Percentiles rank a stretch among this genome's conserved stretches.
Conservation (phyloP, 2,113 vertebrate genomes). For the Urocitellus parryii region DNA sequence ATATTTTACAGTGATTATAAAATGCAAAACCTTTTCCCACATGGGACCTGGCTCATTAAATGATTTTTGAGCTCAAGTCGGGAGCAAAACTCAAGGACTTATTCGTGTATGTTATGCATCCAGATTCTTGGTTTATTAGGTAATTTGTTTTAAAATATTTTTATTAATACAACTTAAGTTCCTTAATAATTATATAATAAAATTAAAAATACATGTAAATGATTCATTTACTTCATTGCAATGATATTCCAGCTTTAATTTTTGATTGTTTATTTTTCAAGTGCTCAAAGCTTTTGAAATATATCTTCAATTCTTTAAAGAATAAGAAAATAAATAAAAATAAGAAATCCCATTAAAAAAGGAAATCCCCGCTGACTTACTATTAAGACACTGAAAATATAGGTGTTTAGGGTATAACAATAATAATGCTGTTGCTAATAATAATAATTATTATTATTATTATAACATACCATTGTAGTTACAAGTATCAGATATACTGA, state of each 20-base stretch:
- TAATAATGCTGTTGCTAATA: not conserved
- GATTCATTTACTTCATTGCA: not conserved
- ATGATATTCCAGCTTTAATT: not conserved
- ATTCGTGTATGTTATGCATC: conserved; percentile 41
- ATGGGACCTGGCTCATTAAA: conserved; percentile 61
- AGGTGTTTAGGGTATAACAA: not conserved
- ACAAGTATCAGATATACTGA: not conserved
- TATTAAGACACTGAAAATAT: not conserved
- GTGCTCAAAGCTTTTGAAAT: not conserved
- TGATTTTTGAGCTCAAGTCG: conserved; percentile 73
- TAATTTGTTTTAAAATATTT: conserved; percentile 67
- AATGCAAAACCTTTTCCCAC: conserved; percentile 56
- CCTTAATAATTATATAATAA: conserved; percentile 29
- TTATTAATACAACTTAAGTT: conserved; percentile 45
- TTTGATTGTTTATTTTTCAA: conserved; percentile 46
- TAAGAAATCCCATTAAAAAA: not conserved
- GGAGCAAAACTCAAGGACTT: not conserved
- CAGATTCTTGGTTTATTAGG: conserved; percentile 65
- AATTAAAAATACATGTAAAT: conserved; percentile 23
- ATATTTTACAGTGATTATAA: conserved; percentile 70
- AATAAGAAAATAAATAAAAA: conserved; percentile 11
- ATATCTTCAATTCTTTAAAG: not conserved
- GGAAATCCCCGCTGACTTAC: not conserved
- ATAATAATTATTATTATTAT: not conserved
- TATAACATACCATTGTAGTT: not conserved